Base-by-base conservation (phyloP, 1,140 invertebrate genomes). In the Drosophila sucinea region DNA sequence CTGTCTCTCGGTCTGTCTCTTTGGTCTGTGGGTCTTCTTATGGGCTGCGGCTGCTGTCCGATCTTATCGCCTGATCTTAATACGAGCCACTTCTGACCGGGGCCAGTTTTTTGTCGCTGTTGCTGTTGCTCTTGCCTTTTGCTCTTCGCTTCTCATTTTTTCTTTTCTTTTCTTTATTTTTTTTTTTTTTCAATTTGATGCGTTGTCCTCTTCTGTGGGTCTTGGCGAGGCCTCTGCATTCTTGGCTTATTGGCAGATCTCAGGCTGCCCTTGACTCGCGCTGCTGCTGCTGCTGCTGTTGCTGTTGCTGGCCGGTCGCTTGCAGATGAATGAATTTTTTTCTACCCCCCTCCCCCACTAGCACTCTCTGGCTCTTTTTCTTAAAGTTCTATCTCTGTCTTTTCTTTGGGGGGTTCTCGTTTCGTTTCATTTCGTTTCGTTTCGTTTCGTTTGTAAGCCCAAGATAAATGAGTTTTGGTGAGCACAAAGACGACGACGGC, bases 31-130 rank as follows among this genome's bases (percentile, higher is more conserved):
- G 63, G 60, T 60, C 67, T 56, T 47, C 44, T 47, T 47, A 47
- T 47, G 41, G 1, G 73, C 70, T 66, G 76, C 72, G 69, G 78
- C 79, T 86, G 82, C 82, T 79, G 83, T 86, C 82, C 83, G 87
- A 90, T 90, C 87, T 90, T 90, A 90, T 90, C 87, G 77, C 83
- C 81, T 90, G 87, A 90, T 90, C 87, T 90, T 90, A 90, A 90
- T 90, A 90, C 87, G 79, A 89, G 84, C 80, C 83, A 89, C 84
- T 87, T 87, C 77, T 79, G 77, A 77, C 66, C 77, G 70, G 68
- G 71, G 74, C 73, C 73, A 60, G 65, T 35, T 25, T 17, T 56
- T 64, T n/a, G 6, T 27, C 25, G 33, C 6, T 11, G 17, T 51
- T 51, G 2, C 27, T 51, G 6, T n/a, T 8, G 6, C 2, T 25